Percentiles rank a stretch among this genome's conserved stretches.
Evolutionary conservation across 1,140 invertebrate genomes (phyloP).

Genomic region (Papilio glaucus): DNA sequence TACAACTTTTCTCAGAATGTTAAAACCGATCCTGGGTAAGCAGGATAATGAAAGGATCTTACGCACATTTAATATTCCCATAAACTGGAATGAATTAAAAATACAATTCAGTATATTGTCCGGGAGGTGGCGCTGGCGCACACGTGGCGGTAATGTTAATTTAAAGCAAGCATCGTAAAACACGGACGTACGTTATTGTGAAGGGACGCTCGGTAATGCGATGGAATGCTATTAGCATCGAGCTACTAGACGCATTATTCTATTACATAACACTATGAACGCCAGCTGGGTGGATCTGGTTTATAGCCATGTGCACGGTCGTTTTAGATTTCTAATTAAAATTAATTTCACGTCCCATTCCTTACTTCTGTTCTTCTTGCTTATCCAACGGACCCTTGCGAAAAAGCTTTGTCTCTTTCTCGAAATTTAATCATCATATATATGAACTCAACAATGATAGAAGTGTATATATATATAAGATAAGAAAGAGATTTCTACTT

Average conservation of each 20-base stretch:
- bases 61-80: background rate
- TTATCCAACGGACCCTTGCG: too few relatives aligned
- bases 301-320: background rate
- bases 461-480: too few relatives aligned
- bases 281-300: background rate
- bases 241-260: background rate
- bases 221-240: background rate
- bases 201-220: background rate
- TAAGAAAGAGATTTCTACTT: too few relatives aligned
- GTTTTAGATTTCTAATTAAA: background rate
- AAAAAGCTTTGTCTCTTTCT: too few relatives aligned
- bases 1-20: background rate
- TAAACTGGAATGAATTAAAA: constrained; percentile 5
- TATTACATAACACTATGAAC: background rate
- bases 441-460: too few relatives aligned
- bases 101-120: constrained; percentile 2
- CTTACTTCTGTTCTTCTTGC: too few relatives aligned
- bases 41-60: background rate
- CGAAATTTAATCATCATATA: too few relatives aligned
- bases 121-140: background rate
- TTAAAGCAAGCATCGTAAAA: constrained; percentile 19
- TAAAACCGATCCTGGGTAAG: background rate
- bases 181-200: background rate
- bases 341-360: background rate
- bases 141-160: constrained; percentile 10